phyloP scores from a whole-genome alignment of 2,113 vertebrate genomes.

The Rhinoptilus africanus region DNA sequence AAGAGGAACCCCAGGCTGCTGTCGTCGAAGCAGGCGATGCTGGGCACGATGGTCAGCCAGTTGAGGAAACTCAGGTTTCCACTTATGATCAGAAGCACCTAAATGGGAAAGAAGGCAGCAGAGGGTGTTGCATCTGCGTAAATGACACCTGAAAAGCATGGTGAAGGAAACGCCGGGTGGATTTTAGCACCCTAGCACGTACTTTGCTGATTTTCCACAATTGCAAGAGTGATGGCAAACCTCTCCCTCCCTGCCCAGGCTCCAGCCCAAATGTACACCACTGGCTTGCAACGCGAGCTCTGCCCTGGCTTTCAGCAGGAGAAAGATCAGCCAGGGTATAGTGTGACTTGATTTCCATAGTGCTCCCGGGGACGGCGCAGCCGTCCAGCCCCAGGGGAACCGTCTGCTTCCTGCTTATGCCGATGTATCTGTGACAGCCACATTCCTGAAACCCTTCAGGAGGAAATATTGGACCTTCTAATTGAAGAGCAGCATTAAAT shows the following conservation, averaged over 20 bases:
- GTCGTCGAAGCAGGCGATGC: slow-evolving; percentile 92
- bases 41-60: slow-evolving; percentile 95
- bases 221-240: neutral
- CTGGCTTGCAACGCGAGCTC: accelerated
- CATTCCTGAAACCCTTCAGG: neutral
- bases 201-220: neutral
- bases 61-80: slow-evolving; percentile 97
- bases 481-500: neutral
- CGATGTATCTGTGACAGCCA: neutral
- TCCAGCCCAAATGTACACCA: neutral
- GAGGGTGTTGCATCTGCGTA: too few species aligned
- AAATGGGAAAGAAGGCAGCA: neutral
- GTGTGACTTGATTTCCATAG: neutral
- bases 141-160: accelerated
- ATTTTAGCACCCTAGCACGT: accelerated
- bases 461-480: neutral
- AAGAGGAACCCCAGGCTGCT: slow-evolving; percentile 80
- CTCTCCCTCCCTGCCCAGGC: neutral
- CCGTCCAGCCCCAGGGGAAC: neutral
- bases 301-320: neutral
- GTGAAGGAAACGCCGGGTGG: neutral
- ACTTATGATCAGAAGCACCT: slow-evolving; percentile 87
- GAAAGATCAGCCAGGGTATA: neutral
- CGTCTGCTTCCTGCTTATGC: neutral
- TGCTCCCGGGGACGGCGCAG: accelerated